Percentiles rank a stretch among this genome's conserved stretches.
Evolutionary conservation across 2,888 invertebrate genomes (phyloP).

Genomic region (Chironomus tentans): DNA sequence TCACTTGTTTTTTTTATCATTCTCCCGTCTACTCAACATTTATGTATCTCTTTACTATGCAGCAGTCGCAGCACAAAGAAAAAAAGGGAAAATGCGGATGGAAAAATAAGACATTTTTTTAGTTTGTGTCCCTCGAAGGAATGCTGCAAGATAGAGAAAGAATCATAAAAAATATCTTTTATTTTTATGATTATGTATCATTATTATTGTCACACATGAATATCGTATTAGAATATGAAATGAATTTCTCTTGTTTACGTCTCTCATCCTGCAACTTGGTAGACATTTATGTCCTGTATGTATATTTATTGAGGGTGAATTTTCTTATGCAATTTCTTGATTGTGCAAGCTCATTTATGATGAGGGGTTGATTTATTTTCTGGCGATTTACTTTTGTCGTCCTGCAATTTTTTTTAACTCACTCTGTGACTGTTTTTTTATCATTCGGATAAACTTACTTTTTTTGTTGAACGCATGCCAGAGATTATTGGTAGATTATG

Average conservation of each 20-base stretch:
- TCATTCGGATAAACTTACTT: neutral
- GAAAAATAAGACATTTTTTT: conserved; percentile 17
- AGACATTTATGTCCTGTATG: neutral
- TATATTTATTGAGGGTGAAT: neutral
- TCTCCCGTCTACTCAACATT: neutral
- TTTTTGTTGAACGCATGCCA: neutral
- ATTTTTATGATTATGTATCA: conserved; percentile 26
- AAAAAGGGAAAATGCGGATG: neutral
- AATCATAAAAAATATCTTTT: conserved; percentile 16
- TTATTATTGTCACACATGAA: conserved; percentile 27
- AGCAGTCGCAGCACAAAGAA: neutral
- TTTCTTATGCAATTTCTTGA: conserved; percentile 24
- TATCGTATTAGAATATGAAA: conserved; percentile 27
- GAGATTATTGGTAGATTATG: conserved; percentile 24
- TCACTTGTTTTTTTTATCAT: conserved; percentile 11
- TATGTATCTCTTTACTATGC: too few species aligned
- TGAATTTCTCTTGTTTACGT: conserved; percentile 14
- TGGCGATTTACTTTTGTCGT: neutral
- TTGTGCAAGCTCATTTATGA: neutral
- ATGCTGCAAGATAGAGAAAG: neutral
- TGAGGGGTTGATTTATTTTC: conserved; percentile 22
- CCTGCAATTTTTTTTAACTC: neutral
- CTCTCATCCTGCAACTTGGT: neutral
- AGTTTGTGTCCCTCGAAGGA: neutral
- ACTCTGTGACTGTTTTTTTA: too few species aligned